A percentile compares a stretch with the other conserved stretches of the same genome.
phyloP scores from a whole-genome alignment of 1,140 invertebrate genomes.

The Apis dorsata region DNA sequence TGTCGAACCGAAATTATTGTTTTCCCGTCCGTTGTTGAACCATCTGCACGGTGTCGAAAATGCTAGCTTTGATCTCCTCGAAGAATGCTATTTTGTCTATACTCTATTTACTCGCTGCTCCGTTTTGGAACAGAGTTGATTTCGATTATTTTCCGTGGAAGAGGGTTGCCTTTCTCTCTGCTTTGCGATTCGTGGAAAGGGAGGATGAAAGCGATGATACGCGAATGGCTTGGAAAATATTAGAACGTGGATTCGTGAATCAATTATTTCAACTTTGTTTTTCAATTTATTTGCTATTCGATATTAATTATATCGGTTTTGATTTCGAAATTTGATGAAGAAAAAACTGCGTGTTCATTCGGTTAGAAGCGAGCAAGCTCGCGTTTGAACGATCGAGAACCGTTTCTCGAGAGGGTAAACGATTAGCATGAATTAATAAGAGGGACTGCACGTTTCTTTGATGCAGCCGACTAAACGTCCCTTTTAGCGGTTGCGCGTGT shows the following conservation, averaged over 20 bases:
- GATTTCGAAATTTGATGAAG: no score
- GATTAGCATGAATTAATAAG: conserved; percentile 59
- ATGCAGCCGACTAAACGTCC: conserved; percentile 56
- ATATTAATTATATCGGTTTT: no score
- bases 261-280: no score
- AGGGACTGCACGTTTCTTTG: conserved; percentile 50
- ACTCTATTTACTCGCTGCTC: no score
- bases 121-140: not conserved
- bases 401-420: conserved; percentile 40
- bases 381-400: conserved; percentile 27
- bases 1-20: conserved; percentile 20
- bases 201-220: no score
- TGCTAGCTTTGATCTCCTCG: conserved; percentile 11
- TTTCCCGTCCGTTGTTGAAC: conserved; percentile 15
- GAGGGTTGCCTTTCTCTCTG: not conserved
- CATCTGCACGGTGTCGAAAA: not conserved
- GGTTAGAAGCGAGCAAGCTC: not conserved
- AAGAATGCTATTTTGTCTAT: not conserved
- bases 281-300: no score
- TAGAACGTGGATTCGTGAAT: no score
- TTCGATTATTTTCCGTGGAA: not conserved
- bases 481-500: conserved; percentile 1
- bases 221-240: not conserved
- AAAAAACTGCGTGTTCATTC: no score
- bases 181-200: not conserved